Percentiles rank a stretch among this genome's conserved stretches.
These are phyloP conservation scores for Melanaphis sacchari DNA, from an alignment of 1,140 invertebrate genomes.

Conservation along the genomic window DNA sequence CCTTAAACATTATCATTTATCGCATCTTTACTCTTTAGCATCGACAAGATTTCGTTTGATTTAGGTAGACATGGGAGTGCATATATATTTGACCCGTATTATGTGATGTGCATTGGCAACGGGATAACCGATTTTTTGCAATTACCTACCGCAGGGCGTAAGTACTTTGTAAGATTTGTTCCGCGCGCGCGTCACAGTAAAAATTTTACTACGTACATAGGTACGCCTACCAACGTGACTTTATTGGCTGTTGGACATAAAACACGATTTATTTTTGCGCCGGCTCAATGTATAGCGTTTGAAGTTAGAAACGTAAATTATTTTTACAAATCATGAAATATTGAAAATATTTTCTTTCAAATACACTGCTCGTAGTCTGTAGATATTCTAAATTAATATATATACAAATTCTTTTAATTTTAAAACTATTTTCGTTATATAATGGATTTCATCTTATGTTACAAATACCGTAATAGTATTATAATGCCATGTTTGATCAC, in stretches of 20 bases:
- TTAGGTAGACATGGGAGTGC: neutral
- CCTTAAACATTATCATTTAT: no score
- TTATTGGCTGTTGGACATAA: neutral
- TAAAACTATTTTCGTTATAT: neutral
- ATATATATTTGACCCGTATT: neutral
- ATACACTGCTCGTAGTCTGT: neutral
- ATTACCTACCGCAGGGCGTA: neutral
- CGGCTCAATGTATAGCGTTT: neutral
- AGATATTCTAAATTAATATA: neutral
- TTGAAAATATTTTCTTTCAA: neutral
- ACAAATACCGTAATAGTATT: neutral
- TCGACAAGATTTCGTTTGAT: neutral
- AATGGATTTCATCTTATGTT: neutral
- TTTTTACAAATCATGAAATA: neutral
- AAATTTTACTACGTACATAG: neutral
- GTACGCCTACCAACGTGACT: neutral
- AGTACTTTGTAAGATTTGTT: neutral
- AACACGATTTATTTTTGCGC: slow-evolving; percentile 2
- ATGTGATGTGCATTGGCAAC: neutral
- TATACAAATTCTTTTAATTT: neutral
- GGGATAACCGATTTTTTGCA: neutral
- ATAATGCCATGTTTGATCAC: neutral
- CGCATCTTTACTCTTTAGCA: no score
- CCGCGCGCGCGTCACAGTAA: neutral
- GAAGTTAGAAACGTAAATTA: neutral